Evolutionary conservation across 2,797 vertebrate species (phyloP).

Genomic region (Mus minutoides): DNA sequence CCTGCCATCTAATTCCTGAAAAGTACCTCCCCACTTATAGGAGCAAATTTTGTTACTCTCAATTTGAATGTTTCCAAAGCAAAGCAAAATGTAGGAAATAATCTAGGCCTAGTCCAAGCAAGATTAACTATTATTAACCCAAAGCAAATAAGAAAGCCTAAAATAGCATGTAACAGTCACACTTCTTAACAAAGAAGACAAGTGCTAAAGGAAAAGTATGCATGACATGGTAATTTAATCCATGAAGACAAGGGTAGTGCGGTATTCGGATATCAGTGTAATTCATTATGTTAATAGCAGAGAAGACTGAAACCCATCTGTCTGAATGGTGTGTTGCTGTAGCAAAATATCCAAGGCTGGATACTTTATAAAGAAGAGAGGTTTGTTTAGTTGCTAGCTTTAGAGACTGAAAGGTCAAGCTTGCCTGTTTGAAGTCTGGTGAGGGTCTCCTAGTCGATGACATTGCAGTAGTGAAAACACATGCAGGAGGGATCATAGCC

Average conservation of each 20-base stretch:
- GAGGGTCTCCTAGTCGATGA: not conserved
- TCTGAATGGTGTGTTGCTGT: not conserved
- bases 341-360: not conserved
- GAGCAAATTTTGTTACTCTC: not conserved
- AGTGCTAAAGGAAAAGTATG: not conserved
- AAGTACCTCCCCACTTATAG: not conserved
- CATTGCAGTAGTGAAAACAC: not conserved
- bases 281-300: not conserved
- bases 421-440: not conserved
- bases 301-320: not conserved
- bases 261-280: not conserved
- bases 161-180: not conserved
- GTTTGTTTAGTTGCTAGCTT: not conserved
- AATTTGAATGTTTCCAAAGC: not conserved
- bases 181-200: not conserved
- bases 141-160: conserved; percentile 1
- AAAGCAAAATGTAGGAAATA: not conserved
- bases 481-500: not conserved
- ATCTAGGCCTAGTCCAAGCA: not conserved
- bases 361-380: not conserved
- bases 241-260: not conserved
- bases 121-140: conserved; percentile 6
- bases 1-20: not conserved
- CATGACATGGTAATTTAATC: not conserved
- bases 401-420: not conserved